Conservation (phyloP, 2,797 vertebrate species). For the Gadopsis bispinosus region DNA sequence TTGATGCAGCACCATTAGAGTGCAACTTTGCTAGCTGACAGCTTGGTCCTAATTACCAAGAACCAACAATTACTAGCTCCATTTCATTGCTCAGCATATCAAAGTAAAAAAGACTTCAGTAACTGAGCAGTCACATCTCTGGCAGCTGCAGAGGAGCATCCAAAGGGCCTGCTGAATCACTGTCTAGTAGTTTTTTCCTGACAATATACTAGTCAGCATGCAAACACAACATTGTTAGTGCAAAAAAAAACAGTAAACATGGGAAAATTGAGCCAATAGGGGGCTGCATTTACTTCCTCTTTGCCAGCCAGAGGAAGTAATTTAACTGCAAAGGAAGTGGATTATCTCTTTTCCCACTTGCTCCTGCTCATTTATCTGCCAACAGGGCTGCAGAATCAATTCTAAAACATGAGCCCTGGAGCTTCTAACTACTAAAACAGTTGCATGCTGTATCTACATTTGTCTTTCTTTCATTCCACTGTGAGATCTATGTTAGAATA, state of each 20-base stretch:
- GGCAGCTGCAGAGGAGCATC: slow-evolving; percentile 67
- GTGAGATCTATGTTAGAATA: slow-evolving; percentile 32
- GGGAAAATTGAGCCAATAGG: slow-evolving; percentile 37
- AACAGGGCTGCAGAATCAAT: slow-evolving; percentile 37
- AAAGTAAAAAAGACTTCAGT: slow-evolving; percentile 82
- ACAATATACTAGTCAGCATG: slow-evolving; percentile 46
- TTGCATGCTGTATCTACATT: slow-evolving; percentile 44
- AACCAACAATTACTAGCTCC: slow-evolving; percentile 85
- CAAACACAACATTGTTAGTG: slow-evolving; percentile 35
- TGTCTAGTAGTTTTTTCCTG: slow-evolving; percentile 23
- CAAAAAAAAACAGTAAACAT: slow-evolving; percentile 34
- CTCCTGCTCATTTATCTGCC: slow-evolving; percentile 55
- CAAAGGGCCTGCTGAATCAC: slow-evolving; percentile 70
- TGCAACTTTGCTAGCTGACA: slow-evolving; percentile 82
- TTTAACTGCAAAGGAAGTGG: slow-evolving; percentile 74
- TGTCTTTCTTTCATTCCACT: slow-evolving; percentile 52
- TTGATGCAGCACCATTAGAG: slow-evolving; percentile 75
- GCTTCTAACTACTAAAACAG: slow-evolving; percentile 43
- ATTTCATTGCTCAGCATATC: slow-evolving; percentile 79
- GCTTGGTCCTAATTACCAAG: slow-evolving; percentile 86
- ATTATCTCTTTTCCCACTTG: slow-evolving; percentile 57
- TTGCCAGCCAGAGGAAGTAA: slow-evolving; percentile 71
- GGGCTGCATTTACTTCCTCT: slow-evolving; percentile 64
- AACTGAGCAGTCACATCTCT: slow-evolving; percentile 65
- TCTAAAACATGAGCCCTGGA: slow-evolving; percentile 42